A percentile compares a stretch with the other conserved stretches of the same genome.
Conservation (phyloP, 2,888 invertebrate genomes). For the Lypha dubia region DNA sequence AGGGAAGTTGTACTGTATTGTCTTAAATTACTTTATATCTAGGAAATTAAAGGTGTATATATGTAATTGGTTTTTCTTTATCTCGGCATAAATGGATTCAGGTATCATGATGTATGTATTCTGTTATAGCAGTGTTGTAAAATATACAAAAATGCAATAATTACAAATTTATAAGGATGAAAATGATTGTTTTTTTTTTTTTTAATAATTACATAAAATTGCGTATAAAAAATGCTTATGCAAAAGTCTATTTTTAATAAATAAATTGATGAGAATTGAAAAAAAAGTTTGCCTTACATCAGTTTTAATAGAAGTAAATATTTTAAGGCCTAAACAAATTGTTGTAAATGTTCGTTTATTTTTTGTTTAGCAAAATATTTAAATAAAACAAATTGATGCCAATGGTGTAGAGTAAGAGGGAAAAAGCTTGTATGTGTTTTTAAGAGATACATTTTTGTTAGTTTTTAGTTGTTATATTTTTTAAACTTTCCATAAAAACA, state of each 20-base stretch:
- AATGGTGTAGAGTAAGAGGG: slow-evolving; percentile 62
- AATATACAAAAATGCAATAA: background rate
- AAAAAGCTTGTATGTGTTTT: slow-evolving; percentile 61
- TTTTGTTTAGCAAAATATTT: slow-evolving; percentile 66
- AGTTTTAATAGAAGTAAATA: background rate
- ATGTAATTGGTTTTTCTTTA: too few relatives aligned
- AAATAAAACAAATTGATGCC: slow-evolving; percentile 63
- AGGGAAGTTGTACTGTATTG: too few relatives aligned
- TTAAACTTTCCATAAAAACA: slow-evolving; percentile 9
- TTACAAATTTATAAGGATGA: slow-evolving; percentile 7
- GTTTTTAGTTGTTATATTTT: slow-evolving; percentile 6
- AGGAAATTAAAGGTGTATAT: too few relatives aligned
- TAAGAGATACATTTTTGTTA: background rate
- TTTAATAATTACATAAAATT: slow-evolving; percentile 31
- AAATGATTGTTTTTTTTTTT: background rate
- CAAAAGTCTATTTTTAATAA: slow-evolving; percentile 8
- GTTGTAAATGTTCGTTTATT: slow-evolving; percentile 57
- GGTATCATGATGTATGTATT: background rate
- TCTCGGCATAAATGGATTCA: slow-evolving; percentile 45
- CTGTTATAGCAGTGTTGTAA: background rate
- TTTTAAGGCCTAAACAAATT: slow-evolving; percentile 34
- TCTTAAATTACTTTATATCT: too few relatives aligned
- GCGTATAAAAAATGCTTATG: background rate
- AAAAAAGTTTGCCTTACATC: slow-evolving; percentile 1
- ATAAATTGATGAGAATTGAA: slow-evolving; percentile 1